Percentiles rank a stretch among this genome's conserved stretches.
These are phyloP conservation scores for Stomatorhinus ivindoensis DNA, from an alignment of 2,113 vertebrate species.

Conservation along the genomic window DNA sequence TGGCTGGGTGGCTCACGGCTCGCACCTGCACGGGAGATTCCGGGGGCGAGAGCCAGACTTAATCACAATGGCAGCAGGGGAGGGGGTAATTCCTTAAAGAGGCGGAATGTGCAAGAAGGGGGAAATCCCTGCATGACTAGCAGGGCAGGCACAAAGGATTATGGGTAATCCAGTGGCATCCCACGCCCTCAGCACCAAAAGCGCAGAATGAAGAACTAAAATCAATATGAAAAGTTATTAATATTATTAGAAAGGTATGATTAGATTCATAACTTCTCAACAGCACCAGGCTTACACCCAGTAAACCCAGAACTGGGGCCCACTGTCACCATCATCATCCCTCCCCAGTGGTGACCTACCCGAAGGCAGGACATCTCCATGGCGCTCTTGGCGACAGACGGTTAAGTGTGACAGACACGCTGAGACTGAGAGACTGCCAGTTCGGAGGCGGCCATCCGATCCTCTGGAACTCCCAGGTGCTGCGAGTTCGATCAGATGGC, in stretches of 20 bases:
- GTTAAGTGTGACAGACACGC: neutral
- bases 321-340: neutral
- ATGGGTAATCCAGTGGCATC: neutral
- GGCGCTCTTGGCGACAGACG: neutral
- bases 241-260: neutral
- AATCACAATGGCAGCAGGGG: neutral
- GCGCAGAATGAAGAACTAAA: neutral
- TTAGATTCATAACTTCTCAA: neutral
- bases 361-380: neutral
- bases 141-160: neutral
- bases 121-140: neutral
- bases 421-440: neutral
- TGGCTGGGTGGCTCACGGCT: neutral
- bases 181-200: neutral
- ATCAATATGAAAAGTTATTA: neutral
- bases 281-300: neutral
- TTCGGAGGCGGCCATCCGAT: neutral
- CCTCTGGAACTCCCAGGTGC: neutral
- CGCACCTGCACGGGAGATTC: neutral
- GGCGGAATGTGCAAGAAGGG: neutral
- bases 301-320: neutral
- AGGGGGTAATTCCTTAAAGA: neutral
- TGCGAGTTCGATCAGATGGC: neutral
- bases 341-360: neutral
- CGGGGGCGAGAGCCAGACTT: neutral